These are phyloP conservation scores for Notechis scutatus DNA, from an alignment of 2,113 vertebrate species.

Conservation along the genomic window DNA sequence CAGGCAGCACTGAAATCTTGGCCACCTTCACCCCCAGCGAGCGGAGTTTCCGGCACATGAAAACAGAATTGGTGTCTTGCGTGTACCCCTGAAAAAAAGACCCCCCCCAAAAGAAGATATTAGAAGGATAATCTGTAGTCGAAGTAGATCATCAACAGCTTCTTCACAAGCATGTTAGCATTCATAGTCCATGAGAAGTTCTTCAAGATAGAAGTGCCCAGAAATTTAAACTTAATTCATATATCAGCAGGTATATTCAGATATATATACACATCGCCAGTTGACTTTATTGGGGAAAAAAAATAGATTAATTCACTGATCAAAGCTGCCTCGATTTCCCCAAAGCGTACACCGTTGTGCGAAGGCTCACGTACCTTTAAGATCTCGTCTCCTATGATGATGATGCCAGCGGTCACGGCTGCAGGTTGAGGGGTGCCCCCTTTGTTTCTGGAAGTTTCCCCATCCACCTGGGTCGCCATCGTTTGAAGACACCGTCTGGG, in stretches of 20 bases:
- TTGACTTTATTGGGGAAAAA: no score
- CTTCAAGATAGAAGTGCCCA: no score
- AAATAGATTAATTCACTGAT: background rate
- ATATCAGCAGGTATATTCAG: no score
- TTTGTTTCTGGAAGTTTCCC: background rate
- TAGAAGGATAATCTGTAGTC: background rate
- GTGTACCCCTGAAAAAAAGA: conserved; percentile 81
- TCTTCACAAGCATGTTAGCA: no score
- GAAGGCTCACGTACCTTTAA: conserved; percentile 78
- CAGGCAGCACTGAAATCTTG: conserved; percentile 84
- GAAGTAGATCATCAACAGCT: background rate
- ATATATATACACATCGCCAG: no score
- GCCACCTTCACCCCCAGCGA: conserved; percentile 83
- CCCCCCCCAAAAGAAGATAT: background rate
- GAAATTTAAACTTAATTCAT: no score
- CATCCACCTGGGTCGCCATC: conserved; percentile 72
- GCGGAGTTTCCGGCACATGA: conserved; percentile 82
- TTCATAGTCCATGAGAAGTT: no score
- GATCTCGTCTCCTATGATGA: conserved; percentile 94
- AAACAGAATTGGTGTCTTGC: conserved; percentile 89
- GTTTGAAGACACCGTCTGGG: conserved; percentile 58
- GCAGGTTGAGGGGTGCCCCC: conserved; percentile 3
- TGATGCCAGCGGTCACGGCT: conserved; percentile 82
- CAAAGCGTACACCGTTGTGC: rapidly evolving
- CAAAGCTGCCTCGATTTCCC: background rate